phyloP scores from a whole-genome alignment of 2,888 invertebrate species.

The Xestoiulus laeticollis region DNA sequence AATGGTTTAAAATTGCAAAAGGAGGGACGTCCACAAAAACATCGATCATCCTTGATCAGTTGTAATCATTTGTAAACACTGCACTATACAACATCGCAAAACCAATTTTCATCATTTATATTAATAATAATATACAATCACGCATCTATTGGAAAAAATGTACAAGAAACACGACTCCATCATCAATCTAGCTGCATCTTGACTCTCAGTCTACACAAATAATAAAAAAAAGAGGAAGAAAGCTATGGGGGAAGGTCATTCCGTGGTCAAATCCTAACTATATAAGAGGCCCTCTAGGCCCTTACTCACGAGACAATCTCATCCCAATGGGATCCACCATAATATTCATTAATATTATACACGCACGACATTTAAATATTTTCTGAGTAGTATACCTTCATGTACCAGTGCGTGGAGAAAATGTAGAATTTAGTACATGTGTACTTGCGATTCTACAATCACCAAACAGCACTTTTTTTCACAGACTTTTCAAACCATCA shows the following conservation, averaged over 20 bases:
- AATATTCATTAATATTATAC: slow-evolving; percentile 36
- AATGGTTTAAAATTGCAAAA: background rate
- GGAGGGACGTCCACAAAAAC: background rate
- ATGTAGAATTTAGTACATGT: background rate
- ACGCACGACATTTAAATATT: slow-evolving; percentile 24
- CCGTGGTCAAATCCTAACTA: background rate
- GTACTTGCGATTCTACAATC: background rate
- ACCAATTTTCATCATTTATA: slow-evolving; percentile 44
- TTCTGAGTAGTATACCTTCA: slow-evolving; percentile 41
- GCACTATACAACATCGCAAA: slow-evolving; percentile 38
- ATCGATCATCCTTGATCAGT: background rate
- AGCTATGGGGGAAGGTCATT: background rate
- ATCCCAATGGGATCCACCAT: background rate
- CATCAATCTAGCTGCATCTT: slow-evolving; percentile 3
- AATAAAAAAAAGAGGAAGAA: background rate
- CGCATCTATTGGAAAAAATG: slow-evolving; percentile 38
- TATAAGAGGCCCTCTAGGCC: background rate
- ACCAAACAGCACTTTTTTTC: slow-evolving; percentile 29
- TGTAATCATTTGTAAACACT: slow-evolving; percentile 8
- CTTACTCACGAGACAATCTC: background rate
- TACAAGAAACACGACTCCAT: slow-evolving; percentile 4
- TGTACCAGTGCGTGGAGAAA: slow-evolving; percentile 5
- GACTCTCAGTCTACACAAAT: background rate
- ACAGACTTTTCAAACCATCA: slow-evolving; percentile 25
- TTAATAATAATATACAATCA: slow-evolving; percentile 45